Conservation (phyloP, 2,797 vertebrate species). For the Xiphorhynchus erythropygius region DNA sequence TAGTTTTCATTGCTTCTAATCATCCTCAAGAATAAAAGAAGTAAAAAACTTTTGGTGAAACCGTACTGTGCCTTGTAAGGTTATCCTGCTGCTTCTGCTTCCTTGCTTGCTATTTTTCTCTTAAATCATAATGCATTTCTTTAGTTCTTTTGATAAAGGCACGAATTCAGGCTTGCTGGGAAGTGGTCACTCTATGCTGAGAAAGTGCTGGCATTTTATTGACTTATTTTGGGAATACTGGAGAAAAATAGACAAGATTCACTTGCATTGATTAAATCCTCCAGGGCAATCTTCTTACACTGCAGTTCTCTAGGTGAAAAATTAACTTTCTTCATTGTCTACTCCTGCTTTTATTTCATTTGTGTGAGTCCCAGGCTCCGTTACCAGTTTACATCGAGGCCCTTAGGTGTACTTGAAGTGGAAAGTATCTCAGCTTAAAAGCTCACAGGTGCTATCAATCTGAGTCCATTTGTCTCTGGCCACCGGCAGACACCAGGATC, state of each 20-base stretch:
- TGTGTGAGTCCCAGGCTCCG: neutral
- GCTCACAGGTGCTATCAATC: rapidly evolving
- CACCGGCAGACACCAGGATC: rapidly evolving
- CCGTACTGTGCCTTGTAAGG: neutral
- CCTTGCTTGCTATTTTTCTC: slow-evolving; percentile 54
- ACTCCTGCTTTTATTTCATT: slow-evolving; percentile 30
- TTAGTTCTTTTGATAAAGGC: slow-evolving; percentile 55
- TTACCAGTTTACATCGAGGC: neutral
- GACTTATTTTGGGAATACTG: slow-evolving; percentile 51
- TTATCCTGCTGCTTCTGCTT: slow-evolving; percentile 50
- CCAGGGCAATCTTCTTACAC: slow-evolving; percentile 16
- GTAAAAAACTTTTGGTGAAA: slow-evolving; percentile 22
- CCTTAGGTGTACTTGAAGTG: neutral
- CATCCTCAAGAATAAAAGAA: neutral
- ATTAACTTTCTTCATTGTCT: slow-evolving; percentile 40
- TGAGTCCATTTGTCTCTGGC: neutral
- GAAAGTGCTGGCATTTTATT: slow-evolving; percentile 23
- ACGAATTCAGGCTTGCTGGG: slow-evolving; percentile 45
- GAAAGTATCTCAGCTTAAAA: neutral
- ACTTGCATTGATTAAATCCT: slow-evolving; percentile 54
- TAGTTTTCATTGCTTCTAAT: neutral
- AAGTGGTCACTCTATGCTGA: slow-evolving; percentile 26
- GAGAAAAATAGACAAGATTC: slow-evolving; percentile 42
- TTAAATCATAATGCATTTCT: slow-evolving; percentile 62
- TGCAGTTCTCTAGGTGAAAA: slow-evolving; percentile 27